Evolutionary conservation across 2,797 vertebrate species (phyloP).

Genomic region (Leuciscus waleckii): DNA sequence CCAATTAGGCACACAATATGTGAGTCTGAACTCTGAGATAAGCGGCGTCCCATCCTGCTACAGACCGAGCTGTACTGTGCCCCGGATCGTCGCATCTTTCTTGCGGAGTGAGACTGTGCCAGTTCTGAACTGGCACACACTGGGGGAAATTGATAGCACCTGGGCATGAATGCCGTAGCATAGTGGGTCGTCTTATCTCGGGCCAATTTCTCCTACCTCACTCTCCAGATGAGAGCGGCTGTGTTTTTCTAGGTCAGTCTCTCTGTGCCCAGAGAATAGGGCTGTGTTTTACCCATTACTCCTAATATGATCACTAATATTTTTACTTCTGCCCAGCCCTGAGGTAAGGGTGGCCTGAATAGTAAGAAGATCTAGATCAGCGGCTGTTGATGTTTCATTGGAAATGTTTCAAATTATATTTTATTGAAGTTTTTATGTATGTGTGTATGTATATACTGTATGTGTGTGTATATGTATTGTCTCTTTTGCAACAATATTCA

Average conservation of each 20-base stretch:
- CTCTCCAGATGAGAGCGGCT: slow-evolving; percentile 59
- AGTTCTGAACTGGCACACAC: slow-evolving; percentile 60
- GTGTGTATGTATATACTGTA: no score
- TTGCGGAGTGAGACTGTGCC: slow-evolving; percentile 53
- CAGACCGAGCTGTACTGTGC: slow-evolving; percentile 34
- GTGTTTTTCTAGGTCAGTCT: slow-evolving; percentile 65
- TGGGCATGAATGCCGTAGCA: slow-evolving; percentile 60
- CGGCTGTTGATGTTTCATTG: slow-evolving; percentile 27
- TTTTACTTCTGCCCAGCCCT: slow-evolving; percentile 61
- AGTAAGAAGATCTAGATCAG: slow-evolving; percentile 59
- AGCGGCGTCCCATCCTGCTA: slow-evolving; percentile 9
- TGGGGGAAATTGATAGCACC: slow-evolving; percentile 64
- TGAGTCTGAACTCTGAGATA: slow-evolving; percentile 45
- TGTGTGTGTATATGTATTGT: no score
- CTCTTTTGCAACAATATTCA: no score
- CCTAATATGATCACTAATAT: slow-evolving; percentile 66
- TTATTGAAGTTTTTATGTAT: background rate
- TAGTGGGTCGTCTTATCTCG: slow-evolving; percentile 54
- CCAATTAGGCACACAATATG: slow-evolving; percentile 54
- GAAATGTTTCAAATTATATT: slow-evolving; percentile 16
- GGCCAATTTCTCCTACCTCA: slow-evolving; percentile 49
- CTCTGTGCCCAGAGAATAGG: slow-evolving; percentile 62
- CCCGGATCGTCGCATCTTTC: slow-evolving; percentile 55
- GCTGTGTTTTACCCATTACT: slow-evolving; percentile 61
- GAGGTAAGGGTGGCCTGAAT: slow-evolving; percentile 57